Percentiles rank a stretch among this genome's conserved stretches.
These are phyloP conservation scores for Psittacula derbiana DNA, from an alignment of 2,797 vertebrate species.

Conservation along the genomic window DNA sequence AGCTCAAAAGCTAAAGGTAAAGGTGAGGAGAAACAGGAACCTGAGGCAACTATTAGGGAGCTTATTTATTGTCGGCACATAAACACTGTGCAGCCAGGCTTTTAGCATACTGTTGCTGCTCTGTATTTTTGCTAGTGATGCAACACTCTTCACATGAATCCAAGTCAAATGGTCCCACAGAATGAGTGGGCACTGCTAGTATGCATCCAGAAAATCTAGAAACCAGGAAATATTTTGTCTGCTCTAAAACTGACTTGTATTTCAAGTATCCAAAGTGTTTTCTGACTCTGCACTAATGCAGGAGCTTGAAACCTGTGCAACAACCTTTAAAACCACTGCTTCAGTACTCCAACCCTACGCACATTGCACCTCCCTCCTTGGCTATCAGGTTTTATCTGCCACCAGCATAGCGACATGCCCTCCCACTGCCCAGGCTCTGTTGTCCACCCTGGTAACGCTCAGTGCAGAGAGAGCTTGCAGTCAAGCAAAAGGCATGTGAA, in stretches of 20 bases:
- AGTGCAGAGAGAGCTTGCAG: accelerated
- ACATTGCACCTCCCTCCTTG: background rate
- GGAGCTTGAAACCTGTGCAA: background rate
- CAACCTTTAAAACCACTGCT: background rate
- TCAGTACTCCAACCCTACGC: background rate
- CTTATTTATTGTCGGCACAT: background rate
- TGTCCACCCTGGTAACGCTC: background rate
- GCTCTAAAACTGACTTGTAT: background rate
- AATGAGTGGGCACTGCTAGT: accelerated
- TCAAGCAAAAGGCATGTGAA: accelerated
- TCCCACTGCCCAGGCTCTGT: background rate
- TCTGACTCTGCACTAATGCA: background rate
- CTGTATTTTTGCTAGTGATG: background rate
- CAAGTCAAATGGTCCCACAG: background rate
- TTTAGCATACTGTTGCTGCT: background rate
- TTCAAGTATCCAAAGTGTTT: background rate
- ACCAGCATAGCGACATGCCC: accelerated
- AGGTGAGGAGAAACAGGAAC: background rate
- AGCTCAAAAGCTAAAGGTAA: accelerated
- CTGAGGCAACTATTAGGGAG: background rate
- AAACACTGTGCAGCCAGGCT: background rate
- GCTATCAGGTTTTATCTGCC: background rate
- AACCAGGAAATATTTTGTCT: background rate
- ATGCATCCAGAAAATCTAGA: background rate
- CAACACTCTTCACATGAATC: background rate